A percentile compares a stretch with the other conserved stretches of the same genome.
These are phyloP conservation scores for Steromphala cineraria DNA, from an alignment of 2,888 invertebrate genomes.

Conservation along the genomic window DNA sequence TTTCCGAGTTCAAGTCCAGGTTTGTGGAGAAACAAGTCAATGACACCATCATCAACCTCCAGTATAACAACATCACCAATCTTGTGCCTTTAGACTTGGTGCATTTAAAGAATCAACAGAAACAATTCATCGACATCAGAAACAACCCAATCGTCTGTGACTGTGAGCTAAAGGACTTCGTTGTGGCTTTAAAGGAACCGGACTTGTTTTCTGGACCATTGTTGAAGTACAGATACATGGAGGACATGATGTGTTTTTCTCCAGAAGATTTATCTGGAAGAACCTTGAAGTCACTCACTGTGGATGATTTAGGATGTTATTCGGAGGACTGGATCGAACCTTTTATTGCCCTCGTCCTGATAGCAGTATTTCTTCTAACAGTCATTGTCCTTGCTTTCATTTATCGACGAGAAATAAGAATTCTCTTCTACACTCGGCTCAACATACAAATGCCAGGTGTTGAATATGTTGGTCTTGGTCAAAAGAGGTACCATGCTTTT, in stretches of 20 bases:
- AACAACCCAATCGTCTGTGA: slow-evolving; percentile 55
- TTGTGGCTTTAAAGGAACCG: slow-evolving; percentile 20
- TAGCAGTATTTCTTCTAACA: slow-evolving; percentile 22
- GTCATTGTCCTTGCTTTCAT: slow-evolving; percentile 26
- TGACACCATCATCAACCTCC: slow-evolving; percentile 25
- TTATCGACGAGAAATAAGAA: slow-evolving; percentile 44
- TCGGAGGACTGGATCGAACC: neutral
- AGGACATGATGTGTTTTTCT: slow-evolving; percentile 38
- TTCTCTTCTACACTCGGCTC: slow-evolving; percentile 61
- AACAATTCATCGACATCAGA: slow-evolving; percentile 50
- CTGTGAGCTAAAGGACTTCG: slow-evolving; percentile 36
- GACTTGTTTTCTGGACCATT: slow-evolving; percentile 3
- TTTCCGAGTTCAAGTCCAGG: slow-evolving; percentile 31
- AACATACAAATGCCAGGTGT: slow-evolving; percentile 59
- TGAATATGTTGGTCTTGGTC: neutral
- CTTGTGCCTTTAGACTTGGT: slow-evolving; percentile 44
- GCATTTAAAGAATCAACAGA: slow-evolving; percentile 38
- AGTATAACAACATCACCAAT: slow-evolving; percentile 51
- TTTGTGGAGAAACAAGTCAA: neutral
- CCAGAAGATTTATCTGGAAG: slow-evolving; percentile 38
- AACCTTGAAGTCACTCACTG: slow-evolving; percentile 31
- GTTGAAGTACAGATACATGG: slow-evolving; percentile 42
- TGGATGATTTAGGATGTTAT: slow-evolving; percentile 29
- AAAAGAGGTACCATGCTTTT: slow-evolving; percentile 85
- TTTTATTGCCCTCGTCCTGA: slow-evolving; percentile 16